Evolutionary conservation across 2,888 invertebrate genomes (phyloP).

Genomic region (Drosophila nigricruria): DNA sequence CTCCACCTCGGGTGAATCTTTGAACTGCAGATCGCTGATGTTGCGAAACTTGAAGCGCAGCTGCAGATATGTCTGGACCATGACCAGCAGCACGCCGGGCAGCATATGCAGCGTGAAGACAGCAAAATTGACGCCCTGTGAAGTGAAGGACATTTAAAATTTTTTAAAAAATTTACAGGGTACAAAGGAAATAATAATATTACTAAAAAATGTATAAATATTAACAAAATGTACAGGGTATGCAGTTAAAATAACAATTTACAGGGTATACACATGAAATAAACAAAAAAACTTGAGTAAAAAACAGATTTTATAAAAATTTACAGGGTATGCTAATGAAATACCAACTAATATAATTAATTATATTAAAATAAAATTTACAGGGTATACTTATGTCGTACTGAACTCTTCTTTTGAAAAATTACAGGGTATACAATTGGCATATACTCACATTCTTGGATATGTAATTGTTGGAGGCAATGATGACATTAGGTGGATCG

Average conservation of each 20-base stretch:
- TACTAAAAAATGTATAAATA: too few relatives aligned
- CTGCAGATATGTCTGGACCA: constrained; percentile 90
- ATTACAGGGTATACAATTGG: neutral
- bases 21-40: constrained; percentile 89
- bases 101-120: constrained; percentile 94
- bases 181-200: too few relatives aligned
- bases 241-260: too few relatives aligned
- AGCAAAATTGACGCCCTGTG: constrained; percentile 92
- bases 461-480: constrained; percentile 85
- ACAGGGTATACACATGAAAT: too few relatives aligned
- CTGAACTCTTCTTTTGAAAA: too few relatives aligned
- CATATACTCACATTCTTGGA: constrained; percentile 82
- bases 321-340: too few relatives aligned
- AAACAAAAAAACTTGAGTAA: too few relatives aligned
- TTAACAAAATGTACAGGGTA: too few relatives aligned
- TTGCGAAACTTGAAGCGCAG: constrained; percentile 91
- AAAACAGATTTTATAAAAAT: too few relatives aligned
- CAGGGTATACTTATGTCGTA: neutral
- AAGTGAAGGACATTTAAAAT: neutral
- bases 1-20: constrained; percentile 89
- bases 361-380: neutral
- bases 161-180: neutral
- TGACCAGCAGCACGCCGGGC: constrained; percentile 90
- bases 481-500: constrained; percentile 90
- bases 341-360: too few relatives aligned